Conservation (phyloP, 2,888 invertebrate species). For the Hoplodrina ambigua region DNA sequence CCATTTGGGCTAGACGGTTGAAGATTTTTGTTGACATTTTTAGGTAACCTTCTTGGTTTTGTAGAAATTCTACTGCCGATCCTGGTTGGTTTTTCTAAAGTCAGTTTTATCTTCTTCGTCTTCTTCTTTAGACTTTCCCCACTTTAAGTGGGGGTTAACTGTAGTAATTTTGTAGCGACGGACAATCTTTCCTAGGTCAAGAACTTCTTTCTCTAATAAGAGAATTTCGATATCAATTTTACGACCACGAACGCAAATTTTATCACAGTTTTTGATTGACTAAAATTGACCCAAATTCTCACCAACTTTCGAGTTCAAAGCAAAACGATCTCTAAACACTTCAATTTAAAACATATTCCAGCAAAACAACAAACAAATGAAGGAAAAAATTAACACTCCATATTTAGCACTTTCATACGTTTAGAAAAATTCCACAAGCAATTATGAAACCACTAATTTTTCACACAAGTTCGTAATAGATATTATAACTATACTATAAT, state of each 20-base stretch:
- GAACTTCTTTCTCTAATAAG: no score
- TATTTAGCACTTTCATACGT: not conserved
- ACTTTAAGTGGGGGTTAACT: no score
- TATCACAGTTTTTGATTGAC: not conserved
- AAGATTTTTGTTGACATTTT: slow-evolving; percentile 48
- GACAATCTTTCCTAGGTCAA: no score
- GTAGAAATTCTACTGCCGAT: no score
- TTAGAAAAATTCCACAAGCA: slow-evolving; percentile 7
- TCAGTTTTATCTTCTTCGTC: no score
- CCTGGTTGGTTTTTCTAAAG: no score
- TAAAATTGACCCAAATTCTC: not conserved
- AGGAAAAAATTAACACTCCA: slow-evolving; percentile 15
- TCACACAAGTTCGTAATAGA: not conserved
- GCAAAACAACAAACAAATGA: not conserved
- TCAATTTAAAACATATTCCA: not conserved
- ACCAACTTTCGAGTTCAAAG: not conserved
- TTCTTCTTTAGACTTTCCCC: no score
- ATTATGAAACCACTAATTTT: slow-evolving; percentile 9
- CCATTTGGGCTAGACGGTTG: slow-evolving; percentile 56
- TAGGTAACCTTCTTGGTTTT: not conserved
- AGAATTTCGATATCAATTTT: no score
- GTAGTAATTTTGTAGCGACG: no score
- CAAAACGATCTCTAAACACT: not conserved
- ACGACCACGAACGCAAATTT: no score
- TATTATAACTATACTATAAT: not conserved